phyloP scores from a whole-genome alignment of 1,140 invertebrate genomes.

The Drosophila ananassae region DNA sequence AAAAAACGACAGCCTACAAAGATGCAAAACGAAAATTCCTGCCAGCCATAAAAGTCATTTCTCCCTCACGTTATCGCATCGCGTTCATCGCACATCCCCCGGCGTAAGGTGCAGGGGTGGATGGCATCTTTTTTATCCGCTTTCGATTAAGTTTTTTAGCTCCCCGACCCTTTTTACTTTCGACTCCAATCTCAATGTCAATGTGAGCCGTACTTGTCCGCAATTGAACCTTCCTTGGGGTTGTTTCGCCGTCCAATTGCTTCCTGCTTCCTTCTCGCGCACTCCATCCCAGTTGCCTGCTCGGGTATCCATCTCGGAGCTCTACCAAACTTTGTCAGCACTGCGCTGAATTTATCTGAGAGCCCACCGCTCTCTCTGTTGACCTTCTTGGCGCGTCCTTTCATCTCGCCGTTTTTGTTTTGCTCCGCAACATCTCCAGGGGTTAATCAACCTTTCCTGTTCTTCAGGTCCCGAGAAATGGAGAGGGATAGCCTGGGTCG shows the following conservation, averaged over 20 bases:
- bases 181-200: constrained; percentile 36
- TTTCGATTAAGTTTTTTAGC: constrained; percentile 57
- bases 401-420: constrained; percentile 41
- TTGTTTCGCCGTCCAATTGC: constrained; percentile 41
- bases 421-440: constrained; percentile 53
- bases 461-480: constrained; percentile 3
- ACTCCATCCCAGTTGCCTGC: background rate
- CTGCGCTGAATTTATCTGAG: constrained; percentile 71
- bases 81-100: background rate
- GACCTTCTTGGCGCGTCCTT: constrained; percentile 23
- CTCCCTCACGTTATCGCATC: background rate
- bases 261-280: background rate
- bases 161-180: background rate
- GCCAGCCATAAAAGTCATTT: background rate
- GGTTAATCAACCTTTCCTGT: constrained; percentile 68
- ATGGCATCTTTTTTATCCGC: constrained; percentile 33
- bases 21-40: background rate
- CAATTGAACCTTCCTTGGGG: constrained; percentile 68
- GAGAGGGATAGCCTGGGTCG: background rate
- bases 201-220: constrained; percentile 67
- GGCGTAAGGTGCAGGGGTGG: constrained; percentile 12
- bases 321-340: constrained; percentile 31
- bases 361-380: background rate
- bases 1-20: background rate
- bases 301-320: constrained; percentile 7